Conservation (phyloP, 2,888 invertebrate species). For the Ariolimax columbianus region DNA sequence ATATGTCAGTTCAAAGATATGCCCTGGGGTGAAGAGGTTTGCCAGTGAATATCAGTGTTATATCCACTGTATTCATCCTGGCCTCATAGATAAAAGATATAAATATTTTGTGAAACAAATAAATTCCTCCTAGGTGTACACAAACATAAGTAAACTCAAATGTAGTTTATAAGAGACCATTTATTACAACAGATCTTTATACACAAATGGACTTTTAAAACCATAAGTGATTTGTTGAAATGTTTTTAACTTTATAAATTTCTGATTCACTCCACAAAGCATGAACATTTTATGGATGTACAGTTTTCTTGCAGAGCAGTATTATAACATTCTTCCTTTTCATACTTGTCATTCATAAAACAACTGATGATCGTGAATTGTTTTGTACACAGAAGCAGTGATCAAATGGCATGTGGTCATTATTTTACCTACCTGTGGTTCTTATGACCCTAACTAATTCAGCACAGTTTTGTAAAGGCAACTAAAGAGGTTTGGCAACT, state of each 20-base stretch:
- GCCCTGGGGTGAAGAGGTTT: too few relatives aligned
- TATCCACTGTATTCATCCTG: too few relatives aligned
- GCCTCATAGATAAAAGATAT: too few relatives aligned
- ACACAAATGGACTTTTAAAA: conserved; percentile 45
- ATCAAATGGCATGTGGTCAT: not conserved
- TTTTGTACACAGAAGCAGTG: not conserved
- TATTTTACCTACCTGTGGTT: not conserved
- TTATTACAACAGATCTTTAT: conserved; percentile 54
- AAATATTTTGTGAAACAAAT: too few relatives aligned
- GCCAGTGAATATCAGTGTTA: too few relatives aligned
- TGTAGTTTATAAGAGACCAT: conserved; percentile 47
- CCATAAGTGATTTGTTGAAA: conserved; percentile 35
- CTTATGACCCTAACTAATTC: too few relatives aligned
- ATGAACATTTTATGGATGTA: not conserved
- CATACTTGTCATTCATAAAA: not conserved
- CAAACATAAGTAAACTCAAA: too few relatives aligned
- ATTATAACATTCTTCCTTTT: not conserved
- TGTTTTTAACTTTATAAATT: not conserved
- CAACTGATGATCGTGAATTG: not conserved
- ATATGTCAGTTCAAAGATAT: too few relatives aligned
- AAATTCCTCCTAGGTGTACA: too few relatives aligned
- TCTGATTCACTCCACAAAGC: not conserved
- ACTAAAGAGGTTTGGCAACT: too few relatives aligned
- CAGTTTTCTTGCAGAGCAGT: not conserved
- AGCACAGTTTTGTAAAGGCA: too few relatives aligned